These are phyloP conservation scores for Ametastegia equiseti DNA, from an alignment of 2,888 invertebrate species.

Conservation along the genomic window DNA sequence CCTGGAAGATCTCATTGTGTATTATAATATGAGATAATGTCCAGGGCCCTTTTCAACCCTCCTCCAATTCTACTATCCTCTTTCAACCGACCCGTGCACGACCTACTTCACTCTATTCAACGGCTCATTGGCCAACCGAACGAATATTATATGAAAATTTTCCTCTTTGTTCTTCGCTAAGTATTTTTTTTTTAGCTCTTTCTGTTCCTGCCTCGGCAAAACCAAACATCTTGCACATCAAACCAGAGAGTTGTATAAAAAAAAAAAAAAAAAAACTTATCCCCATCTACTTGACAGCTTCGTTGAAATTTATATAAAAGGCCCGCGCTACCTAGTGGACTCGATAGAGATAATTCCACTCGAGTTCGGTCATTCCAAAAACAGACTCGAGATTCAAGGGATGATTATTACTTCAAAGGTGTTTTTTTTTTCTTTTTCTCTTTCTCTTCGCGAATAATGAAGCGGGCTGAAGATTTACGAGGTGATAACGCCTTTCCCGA, in stretches of 20 bases:
- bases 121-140: constrained; percentile 26
- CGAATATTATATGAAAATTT: constrained; percentile 29
- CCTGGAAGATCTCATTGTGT: constrained; percentile 58
- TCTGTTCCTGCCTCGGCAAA: not conserved
- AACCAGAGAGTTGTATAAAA: not conserved
- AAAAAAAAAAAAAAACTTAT: no score
- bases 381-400: constrained; percentile 1
- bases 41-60: constrained; percentile 57
- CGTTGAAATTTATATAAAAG: not conserved
- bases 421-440: not conserved
- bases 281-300: not conserved
- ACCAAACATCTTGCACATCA: not conserved
- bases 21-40: constrained; percentile 63
- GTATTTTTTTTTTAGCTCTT: constrained; percentile 5
- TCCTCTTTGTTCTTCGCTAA: constrained; percentile 5
- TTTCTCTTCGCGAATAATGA: not conserved
- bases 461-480: not conserved
- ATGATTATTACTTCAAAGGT: not conserved
- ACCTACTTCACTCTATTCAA: constrained; percentile 33
- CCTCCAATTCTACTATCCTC: not conserved
- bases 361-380: not conserved
- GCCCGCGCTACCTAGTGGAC: not conserved
- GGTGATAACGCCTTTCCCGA: not conserved
- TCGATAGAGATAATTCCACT: constrained; percentile 4
- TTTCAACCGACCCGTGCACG: not conserved